A percentile compares a stretch with the other conserved stretches of the same genome.
These are phyloP conservation scores for Caenorhabditis doughertyi DNA, from an alignment of 2,888 invertebrate species.

Conservation along the genomic window DNA sequence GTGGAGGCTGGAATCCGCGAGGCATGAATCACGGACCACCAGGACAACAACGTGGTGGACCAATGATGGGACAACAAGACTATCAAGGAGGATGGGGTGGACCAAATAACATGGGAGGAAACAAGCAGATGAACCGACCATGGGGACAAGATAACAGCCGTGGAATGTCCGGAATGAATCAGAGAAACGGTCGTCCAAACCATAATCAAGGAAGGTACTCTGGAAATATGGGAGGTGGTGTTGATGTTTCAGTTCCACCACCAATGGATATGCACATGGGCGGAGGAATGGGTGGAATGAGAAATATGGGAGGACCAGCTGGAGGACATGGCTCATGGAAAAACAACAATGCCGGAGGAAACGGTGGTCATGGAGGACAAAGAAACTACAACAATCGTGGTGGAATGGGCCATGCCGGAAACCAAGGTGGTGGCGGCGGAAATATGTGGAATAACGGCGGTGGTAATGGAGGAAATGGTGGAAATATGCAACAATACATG, in stretches of 20 bases:
- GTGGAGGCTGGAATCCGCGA: slow-evolving; percentile 52
- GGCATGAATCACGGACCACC: slow-evolving; percentile 64
- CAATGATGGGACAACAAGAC: slow-evolving; percentile 53
- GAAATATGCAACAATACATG: slow-evolving; percentile 47
- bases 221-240: slow-evolving; percentile 47
- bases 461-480: slow-evolving; percentile 2
- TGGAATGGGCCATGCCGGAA: slow-evolving; percentile 40
- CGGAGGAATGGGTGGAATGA: slow-evolving; percentile 56
- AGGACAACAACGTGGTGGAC: slow-evolving; percentile 54
- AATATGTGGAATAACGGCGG: slow-evolving; percentile 54
- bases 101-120: slow-evolving; percentile 57
- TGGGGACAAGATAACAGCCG: slow-evolving; percentile 54
- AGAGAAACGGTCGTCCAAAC: slow-evolving; percentile 56
- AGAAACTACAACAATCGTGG: slow-evolving; percentile 28
- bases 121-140: slow-evolving; percentile 57
- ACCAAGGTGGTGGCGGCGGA: slow-evolving; percentile 33
- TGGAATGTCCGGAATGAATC: slow-evolving; percentile 59
- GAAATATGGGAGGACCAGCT: slow-evolving; percentile 45
- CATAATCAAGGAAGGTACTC: slow-evolving; percentile 64
- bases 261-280: slow-evolving; percentile 74
- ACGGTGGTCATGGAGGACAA: slow-evolving; percentile 36
- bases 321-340: slow-evolving; percentile 47
- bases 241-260: slow-evolving; percentile 74
- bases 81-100: slow-evolving; percentile 61
- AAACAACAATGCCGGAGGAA: slow-evolving; percentile 22